phyloP scores from a whole-genome alignment of 2,797 vertebrate species.

The Chaetodon trifasciatus region DNA sequence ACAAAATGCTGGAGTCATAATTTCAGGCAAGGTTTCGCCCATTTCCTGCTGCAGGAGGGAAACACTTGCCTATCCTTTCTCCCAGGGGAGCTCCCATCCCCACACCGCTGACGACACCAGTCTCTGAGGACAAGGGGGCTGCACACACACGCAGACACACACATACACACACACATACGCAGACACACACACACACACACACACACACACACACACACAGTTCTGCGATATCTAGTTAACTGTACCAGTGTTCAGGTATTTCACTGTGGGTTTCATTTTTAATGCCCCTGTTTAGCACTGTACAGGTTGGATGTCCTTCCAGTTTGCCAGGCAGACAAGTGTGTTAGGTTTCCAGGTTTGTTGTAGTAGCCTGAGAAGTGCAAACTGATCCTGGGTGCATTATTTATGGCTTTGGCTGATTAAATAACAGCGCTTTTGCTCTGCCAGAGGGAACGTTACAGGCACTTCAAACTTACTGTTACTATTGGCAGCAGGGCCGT shows the following conservation, averaged over 20 bases:
- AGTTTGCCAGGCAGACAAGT: not conserved
- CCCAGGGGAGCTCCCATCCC: conserved; percentile 72
- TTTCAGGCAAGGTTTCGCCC: conserved; percentile 90
- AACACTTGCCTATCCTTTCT: conserved; percentile 82
- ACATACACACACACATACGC: not conserved
- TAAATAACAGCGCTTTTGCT: conserved; percentile 46
- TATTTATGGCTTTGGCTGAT: conserved; percentile 73
- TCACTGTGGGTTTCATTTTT: not conserved
- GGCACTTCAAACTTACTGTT: not conserved
- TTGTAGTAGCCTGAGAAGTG: conserved; percentile 48
- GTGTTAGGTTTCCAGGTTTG: conserved; percentile 40
- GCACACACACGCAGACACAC: not conserved
- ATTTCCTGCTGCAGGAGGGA: conserved; percentile 92
- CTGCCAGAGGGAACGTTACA: conserved; percentile 12
- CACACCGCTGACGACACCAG: conserved; percentile 51
- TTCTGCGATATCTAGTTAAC: not conserved
- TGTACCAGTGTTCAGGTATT: not conserved
- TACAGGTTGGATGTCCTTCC: not conserved
- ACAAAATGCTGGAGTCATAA: conserved; percentile 90
- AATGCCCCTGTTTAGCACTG: not conserved
- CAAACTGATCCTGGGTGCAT: conserved; percentile 71
- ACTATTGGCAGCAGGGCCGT: too few species aligned
- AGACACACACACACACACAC: not conserved
- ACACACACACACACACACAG: not conserved
- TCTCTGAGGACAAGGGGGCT: conserved; percentile 50